Evolutionary conservation across 2,888 invertebrate species (phyloP), one percentile per base, ranked within the genome.

Genomic region (Bellardia bayeri): DNA sequence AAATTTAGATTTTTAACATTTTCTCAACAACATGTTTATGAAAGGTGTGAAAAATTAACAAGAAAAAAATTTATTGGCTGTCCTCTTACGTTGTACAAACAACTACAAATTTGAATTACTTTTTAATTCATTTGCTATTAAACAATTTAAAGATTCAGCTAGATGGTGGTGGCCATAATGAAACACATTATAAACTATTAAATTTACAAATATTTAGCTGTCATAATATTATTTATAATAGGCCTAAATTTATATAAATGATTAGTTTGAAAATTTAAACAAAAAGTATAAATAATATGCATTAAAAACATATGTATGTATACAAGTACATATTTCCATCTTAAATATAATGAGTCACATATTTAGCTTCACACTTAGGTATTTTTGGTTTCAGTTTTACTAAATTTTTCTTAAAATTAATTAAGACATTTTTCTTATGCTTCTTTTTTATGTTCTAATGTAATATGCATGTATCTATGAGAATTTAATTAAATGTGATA

Each of bases 171-270:
- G n/a, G 37, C 14, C 51, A 51, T 74, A 66, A 40, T 54, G 23
- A 66, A 54, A 42, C 33, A 68, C 11, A 45, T 42, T 42, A 61
- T 63, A 56, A 51, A 45, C 13, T n/a, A 71, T 71, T 49, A 69
- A 63, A 33, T 61, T 30, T 42, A n/a, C 14, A 58, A 30, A 45
- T 74, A 45, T 45, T 16, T 72, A 5, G 40, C 23, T 42, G 56
- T 30, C 45, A 61, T 45, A 74, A 49, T 13, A 63, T 33, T 49
- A 75, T 74, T 61, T 45, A 74, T 74, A 74, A 11, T n/a, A 58
- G 68, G 45, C 68, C 78, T 68, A 78, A 68, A 68, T 56, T 78
- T 78, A 68, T 78, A 68, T 30, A 66, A 58, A 68, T 78, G 78
- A 78, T 56, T 45, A 75, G 45, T 75, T 61, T 45, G 13, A 63